A percentile compares a stretch with the other conserved stretches of the same genome.
Conservation (phyloP, 2,888 invertebrate genomes). For the Watsonalla cultraria region DNA sequence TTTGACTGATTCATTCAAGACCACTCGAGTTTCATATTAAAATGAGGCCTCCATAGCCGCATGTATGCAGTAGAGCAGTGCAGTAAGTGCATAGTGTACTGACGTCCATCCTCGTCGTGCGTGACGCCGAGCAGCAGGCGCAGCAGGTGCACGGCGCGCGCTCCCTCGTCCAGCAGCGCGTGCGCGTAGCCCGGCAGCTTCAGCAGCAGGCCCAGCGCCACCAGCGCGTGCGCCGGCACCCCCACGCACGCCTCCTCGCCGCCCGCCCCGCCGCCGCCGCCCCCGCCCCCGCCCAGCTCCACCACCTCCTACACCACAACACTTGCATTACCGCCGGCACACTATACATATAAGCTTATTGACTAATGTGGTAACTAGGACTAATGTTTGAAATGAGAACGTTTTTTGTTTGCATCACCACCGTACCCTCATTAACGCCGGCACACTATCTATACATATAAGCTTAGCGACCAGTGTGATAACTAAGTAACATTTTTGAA, state of each 20-base stretch:
- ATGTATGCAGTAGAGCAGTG: too few relatives aligned
- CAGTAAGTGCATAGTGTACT: constrained; percentile 31
- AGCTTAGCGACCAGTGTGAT: too few relatives aligned
- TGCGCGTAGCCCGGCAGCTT: constrained; percentile 94
- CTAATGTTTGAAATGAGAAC: too few relatives aligned
- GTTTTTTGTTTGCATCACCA: too few relatives aligned
- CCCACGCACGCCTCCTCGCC: constrained; percentile 63
- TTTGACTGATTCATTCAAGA: too few relatives aligned
- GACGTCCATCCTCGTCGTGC: constrained; percentile 94
- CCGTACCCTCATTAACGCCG: too few relatives aligned
- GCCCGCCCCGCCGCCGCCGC: constrained; percentile 51
- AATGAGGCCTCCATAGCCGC: too few relatives aligned
- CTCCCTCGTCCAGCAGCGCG: constrained; percentile 89
- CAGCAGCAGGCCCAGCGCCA: constrained; percentile 93
- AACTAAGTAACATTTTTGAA: too few relatives aligned
- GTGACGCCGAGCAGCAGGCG: constrained; percentile 93
- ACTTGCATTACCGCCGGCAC: not conserved
- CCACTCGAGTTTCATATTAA: too few relatives aligned
- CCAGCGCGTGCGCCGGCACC: constrained; percentile 93
- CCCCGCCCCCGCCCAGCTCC: constrained; percentile 42
- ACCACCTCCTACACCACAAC: constrained; percentile 50
- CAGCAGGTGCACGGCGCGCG: constrained; percentile 91
- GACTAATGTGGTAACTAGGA: too few relatives aligned
- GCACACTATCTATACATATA: too few relatives aligned
- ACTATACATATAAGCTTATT: too few relatives aligned